phyloP scores from a whole-genome alignment of 2,797 vertebrate genomes.

The Otolemur crassicaudatus region DNA sequence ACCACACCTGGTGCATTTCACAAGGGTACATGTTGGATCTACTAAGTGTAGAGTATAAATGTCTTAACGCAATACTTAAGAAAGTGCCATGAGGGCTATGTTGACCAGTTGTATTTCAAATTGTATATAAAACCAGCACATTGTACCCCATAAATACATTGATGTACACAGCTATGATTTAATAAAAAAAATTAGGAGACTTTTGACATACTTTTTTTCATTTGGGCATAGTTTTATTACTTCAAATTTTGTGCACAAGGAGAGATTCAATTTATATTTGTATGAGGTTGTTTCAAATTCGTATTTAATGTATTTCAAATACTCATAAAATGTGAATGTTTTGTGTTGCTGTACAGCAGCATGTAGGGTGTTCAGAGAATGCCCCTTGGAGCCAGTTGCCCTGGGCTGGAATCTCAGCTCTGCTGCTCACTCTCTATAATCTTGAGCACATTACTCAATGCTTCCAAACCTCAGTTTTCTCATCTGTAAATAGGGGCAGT shows the following conservation, averaged over 20 bases:
- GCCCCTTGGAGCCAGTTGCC: background rate
- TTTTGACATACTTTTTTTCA: background rate
- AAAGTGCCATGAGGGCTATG: too few relatives aligned
- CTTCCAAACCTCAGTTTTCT: background rate
- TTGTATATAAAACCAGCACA: too few relatives aligned
- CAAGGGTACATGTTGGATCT: too few relatives aligned
- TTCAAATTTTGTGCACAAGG: background rate
- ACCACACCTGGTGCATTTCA: too few relatives aligned
- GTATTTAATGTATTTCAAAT: background rate
- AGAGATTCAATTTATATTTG: background rate
- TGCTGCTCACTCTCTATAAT: background rate
- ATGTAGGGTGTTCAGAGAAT: background rate
- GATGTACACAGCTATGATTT: too few relatives aligned
- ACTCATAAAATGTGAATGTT: background rate
- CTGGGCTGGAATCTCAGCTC: background rate
- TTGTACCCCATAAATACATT: too few relatives aligned
- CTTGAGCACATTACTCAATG: background rate
- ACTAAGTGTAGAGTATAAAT: too few relatives aligned
- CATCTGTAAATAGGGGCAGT: background rate
- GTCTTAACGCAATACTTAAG: too few relatives aligned
- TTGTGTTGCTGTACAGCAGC: background rate
- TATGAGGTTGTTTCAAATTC: slow-evolving; percentile 10
- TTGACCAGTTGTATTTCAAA: too few relatives aligned
- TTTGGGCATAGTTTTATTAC: background rate
- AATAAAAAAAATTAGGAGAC: background rate